Evolutionary conservation across 2,113 vertebrate species (phyloP).

Genomic region (Festucalex cinctus): DNA sequence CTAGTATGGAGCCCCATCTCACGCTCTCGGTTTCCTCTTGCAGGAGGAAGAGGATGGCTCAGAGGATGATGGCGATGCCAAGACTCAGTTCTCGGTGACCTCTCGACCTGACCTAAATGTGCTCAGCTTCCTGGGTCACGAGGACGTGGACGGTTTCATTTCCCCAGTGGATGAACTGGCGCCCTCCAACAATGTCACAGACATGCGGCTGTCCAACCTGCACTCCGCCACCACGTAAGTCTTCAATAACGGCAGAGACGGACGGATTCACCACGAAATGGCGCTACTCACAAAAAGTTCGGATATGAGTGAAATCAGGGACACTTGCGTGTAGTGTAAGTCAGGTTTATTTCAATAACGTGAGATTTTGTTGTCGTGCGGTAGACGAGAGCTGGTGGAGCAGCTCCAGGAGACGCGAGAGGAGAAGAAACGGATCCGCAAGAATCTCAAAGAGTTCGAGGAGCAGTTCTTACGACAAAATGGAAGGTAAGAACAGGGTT

Average conservation of each 20-base stretch:
- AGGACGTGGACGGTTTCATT: constrained; percentile 87
- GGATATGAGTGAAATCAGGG: background rate
- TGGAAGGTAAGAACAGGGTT: constrained; percentile 79
- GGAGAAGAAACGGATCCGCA: constrained; percentile 93
- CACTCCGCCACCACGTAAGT: constrained; percentile 91
- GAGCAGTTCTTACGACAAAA: constrained; percentile 94
- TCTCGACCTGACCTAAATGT: constrained; percentile 77
- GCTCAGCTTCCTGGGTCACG: constrained; percentile 85
- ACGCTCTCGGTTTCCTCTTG: constrained; percentile 1
- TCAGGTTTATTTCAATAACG: background rate
- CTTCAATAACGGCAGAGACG: too few relatives aligned
- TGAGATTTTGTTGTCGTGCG: background rate
- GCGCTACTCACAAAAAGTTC: background rate
- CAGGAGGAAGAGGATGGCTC: constrained; percentile 94
- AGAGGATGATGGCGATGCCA: constrained; percentile 80
- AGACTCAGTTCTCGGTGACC: constrained; percentile 74
- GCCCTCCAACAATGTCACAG: constrained; percentile 78
- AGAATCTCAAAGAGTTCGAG: constrained; percentile 94
- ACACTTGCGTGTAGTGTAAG: background rate
- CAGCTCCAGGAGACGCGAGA: constrained; percentile 93
- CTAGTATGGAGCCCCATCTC: constrained; percentile 7
- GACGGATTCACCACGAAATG: background rate
- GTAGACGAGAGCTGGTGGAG: constrained; percentile 89
- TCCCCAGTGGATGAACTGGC: constrained; percentile 90
- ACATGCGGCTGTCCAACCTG: constrained; percentile 90